phyloP scores from a whole-genome alignment of 2,888 invertebrate genomes.

The Sesia apiformis region DNA sequence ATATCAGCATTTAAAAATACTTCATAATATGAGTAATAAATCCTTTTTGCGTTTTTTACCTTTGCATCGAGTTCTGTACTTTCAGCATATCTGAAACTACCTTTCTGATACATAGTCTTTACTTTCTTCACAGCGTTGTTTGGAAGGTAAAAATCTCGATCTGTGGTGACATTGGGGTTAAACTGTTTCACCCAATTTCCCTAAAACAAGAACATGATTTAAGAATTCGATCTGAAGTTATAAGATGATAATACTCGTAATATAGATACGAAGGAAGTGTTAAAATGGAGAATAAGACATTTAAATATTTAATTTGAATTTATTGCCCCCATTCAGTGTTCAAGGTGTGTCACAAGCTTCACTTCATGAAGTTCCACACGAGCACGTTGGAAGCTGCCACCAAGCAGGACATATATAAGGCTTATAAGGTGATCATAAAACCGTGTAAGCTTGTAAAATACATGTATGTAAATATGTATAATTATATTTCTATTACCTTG shows the following conservation, averaged over 20 bases:
- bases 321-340: too few relatives aligned
- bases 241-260: too few relatives aligned
- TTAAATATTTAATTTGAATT: too few relatives aligned
- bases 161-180: conserved; percentile 3
- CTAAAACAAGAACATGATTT: conserved; percentile 1
- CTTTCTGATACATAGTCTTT: conserved; percentile 5
- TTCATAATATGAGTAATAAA: background rate
- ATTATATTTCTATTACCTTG: conserved; percentile 8
- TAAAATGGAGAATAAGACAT: too few relatives aligned
- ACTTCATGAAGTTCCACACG: too few relatives aligned
- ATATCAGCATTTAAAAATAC: background rate
- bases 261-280: too few relatives aligned
- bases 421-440: too few relatives aligned
- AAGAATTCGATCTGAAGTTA: background rate
- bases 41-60: conserved; percentile 1
- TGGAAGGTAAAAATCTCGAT: conserved; percentile 3
- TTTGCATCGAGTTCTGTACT: conserved; percentile 1
- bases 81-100: conserved; percentile 5
- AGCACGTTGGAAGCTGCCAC: too few relatives aligned
- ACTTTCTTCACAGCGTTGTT: conserved; percentile 1
- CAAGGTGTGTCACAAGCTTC: too few relatives aligned
- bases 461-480: background rate
- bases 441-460: too few relatives aligned
- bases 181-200: conserved; percentile 6
- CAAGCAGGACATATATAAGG: too few relatives aligned